Evolutionary conservation across 2,113 vertebrate genomes (phyloP), one percentile per base, ranked within the genome.

Genomic region (Heptranchias perlo): DNA sequence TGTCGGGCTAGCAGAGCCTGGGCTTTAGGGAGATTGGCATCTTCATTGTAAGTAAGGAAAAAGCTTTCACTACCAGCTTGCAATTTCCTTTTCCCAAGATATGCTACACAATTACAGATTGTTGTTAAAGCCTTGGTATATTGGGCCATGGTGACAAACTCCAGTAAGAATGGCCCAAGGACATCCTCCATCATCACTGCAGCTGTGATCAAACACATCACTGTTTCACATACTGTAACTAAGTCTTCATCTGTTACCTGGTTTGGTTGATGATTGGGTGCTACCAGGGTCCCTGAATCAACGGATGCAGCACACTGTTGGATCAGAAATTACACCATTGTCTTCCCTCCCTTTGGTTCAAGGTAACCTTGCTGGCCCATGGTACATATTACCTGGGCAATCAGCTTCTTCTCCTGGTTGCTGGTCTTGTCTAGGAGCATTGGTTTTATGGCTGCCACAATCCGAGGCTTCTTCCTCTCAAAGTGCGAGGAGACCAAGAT

Each of bases 331-430:
- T 98, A 97, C 11, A 99, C 97, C 97, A 99, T 96, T 23, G 97
- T 96, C 86, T 98, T 98, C 0, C 99, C 99, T 28, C 99, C 99
- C 0, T 99, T 98, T 96, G 99, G 97, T 96, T 99, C 98, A 97
- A 99, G 97, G 97, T 99, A 99, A n/a, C 99, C 98, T 0, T 99
- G 99, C 97, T 99, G 99, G 96, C 99, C 99, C 99, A 99, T 99
- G 1, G 99, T 98, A 1, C 99, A 99, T 97, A 99, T 98, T 94
- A 99, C 98, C 96, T 99, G 99, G 25, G 99, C 98, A 96, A 99
- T 96, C 0, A 98, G 98, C 96, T 98, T 98, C 96, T 98, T 99
- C 96, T 99, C 99, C 98, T 99, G 97, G 31, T 98, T 98, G 93
- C 97, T 98, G 96, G 97, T 99, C 97, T 97, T 97, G 97, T 99